Evolutionary conservation across 1,140 invertebrate species (phyloP).

Genomic region (Cherax quadricarinatus): DNA sequence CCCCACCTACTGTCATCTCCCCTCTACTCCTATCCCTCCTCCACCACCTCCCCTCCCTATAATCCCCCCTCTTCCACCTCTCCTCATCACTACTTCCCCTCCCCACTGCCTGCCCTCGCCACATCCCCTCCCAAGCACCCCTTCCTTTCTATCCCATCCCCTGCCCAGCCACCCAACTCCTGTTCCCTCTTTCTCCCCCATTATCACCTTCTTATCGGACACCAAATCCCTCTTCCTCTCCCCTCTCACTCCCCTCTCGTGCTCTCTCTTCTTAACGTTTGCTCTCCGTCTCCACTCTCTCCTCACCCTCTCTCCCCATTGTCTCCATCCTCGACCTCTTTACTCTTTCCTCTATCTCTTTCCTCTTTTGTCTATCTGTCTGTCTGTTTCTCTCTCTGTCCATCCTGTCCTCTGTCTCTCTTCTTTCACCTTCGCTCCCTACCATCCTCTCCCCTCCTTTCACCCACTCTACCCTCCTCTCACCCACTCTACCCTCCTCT

Average conservation of each 20-base stretch:
- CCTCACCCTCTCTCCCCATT: neutral
- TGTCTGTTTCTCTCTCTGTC: neutral
- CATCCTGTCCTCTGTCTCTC: neutral
- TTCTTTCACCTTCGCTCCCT: neutral
- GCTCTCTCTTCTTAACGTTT: neutral
- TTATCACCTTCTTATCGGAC: too few relatives aligned
- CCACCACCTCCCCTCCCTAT: too few relatives aligned
- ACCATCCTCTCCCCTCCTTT: neutral
- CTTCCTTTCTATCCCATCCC: too few relatives aligned
- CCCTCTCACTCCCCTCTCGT: neutral
- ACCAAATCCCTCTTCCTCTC: neutral
- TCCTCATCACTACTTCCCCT: neutral
- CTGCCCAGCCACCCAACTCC: too few relatives aligned
- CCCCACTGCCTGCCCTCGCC: too few relatives aligned
- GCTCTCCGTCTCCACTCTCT: neutral
- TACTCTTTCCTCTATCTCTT: neutral
- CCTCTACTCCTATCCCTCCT: too few relatives aligned
- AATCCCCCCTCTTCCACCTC: too few relatives aligned
- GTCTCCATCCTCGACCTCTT: neutral
- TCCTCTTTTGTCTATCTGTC: neutral
- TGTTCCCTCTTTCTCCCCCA: too few relatives aligned
- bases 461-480: neutral
- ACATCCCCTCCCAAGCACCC: too few relatives aligned
- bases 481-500: neutral
- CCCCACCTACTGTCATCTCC: too few relatives aligned